A percentile compares a stretch with the other conserved stretches of the same genome.
phyloP scores from a whole-genome alignment of 2,797 vertebrate species.

The Petrocephalus sullivani region DNA sequence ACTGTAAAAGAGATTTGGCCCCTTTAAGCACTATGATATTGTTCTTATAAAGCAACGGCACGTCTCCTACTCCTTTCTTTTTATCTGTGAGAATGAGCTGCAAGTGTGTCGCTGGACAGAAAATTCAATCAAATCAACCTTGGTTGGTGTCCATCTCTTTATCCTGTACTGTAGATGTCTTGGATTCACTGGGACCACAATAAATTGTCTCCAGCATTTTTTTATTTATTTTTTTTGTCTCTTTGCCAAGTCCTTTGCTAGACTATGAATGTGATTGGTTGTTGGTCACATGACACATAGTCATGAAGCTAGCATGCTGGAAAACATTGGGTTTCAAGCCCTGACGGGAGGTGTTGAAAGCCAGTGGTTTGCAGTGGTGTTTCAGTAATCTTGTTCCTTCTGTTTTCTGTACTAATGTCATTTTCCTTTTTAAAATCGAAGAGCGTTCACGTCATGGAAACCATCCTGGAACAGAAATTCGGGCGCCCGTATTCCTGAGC shows the following conservation, averaged over 20 bases:
- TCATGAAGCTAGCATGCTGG: background rate
- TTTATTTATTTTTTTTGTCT: background rate
- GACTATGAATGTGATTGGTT: background rate
- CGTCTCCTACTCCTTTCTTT: background rate
- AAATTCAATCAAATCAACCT: background rate
- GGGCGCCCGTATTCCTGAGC: conserved; percentile 42
- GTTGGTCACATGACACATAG: background rate
- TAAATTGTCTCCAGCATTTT: background rate
- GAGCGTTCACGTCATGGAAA: conserved; percentile 63
- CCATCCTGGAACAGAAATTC: conserved; percentile 57
- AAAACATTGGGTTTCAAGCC: background rate
- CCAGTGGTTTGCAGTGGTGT: background rate
- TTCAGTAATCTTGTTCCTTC: background rate
- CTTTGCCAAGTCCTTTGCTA: background rate
- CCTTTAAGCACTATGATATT: background rate
- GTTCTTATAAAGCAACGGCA: background rate
- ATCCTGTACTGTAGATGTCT: background rate
- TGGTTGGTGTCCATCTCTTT: background rate
- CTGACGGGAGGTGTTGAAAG: background rate
- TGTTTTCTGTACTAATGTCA: background rate
- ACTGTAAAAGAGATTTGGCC: background rate
- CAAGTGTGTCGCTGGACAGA: background rate
- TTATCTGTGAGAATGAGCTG: background rate
- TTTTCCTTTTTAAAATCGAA: conserved; percentile 41
- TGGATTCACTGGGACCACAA: background rate